Percentiles rank a stretch among this genome's conserved stretches.
phyloP scores from a whole-genome alignment of 1,140 invertebrate species.

The Ditylenchus dipsaci region DNA sequence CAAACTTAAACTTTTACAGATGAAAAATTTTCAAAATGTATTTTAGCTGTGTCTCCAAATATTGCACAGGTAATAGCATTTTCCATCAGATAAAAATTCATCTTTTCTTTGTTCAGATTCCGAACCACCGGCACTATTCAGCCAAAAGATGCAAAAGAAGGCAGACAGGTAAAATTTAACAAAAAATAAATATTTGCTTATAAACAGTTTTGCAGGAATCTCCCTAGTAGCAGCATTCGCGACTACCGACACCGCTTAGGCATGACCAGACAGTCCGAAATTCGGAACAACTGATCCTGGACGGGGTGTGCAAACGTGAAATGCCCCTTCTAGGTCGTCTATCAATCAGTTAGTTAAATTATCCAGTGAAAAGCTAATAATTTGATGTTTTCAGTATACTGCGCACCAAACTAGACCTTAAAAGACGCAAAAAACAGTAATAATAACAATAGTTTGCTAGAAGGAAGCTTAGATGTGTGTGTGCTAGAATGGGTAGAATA shows the following conservation, averaged over 20 bases:
- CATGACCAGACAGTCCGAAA: constrained; percentile 54
- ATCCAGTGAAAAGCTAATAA: not conserved
- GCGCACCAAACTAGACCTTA: constrained; percentile 53
- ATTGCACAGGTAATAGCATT: constrained; percentile 42
- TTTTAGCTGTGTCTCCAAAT: constrained; percentile 52
- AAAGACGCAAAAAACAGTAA: constrained; percentile 14
- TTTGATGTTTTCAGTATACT: constrained; percentile 48
- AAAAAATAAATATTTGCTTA: too few relatives aligned
- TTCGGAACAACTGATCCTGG: constrained; percentile 55
- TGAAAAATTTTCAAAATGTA: too few relatives aligned
- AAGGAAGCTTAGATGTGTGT: too few relatives aligned
- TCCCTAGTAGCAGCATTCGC: constrained; percentile 53
- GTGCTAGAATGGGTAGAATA: too few relatives aligned
- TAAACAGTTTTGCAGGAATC: constrained; percentile 30
- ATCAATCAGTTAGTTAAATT: constrained; percentile 52
- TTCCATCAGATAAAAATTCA: not conserved
- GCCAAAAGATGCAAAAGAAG: constrained; percentile 57
- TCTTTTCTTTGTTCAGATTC: constrained; percentile 38
- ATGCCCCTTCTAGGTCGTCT: constrained; percentile 48
- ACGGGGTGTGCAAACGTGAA: constrained; percentile 50
- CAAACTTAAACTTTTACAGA: too few relatives aligned
- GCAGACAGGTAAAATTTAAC: constrained; percentile 8
- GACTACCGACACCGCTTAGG: constrained; percentile 50
- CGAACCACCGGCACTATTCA: constrained; percentile 51
- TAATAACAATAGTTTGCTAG: not conserved